Evolutionary conservation across 2,113 vertebrate genomes (phyloP), one percentile per base, ranked within the genome.

Genomic region (Barbus barbus): DNA sequence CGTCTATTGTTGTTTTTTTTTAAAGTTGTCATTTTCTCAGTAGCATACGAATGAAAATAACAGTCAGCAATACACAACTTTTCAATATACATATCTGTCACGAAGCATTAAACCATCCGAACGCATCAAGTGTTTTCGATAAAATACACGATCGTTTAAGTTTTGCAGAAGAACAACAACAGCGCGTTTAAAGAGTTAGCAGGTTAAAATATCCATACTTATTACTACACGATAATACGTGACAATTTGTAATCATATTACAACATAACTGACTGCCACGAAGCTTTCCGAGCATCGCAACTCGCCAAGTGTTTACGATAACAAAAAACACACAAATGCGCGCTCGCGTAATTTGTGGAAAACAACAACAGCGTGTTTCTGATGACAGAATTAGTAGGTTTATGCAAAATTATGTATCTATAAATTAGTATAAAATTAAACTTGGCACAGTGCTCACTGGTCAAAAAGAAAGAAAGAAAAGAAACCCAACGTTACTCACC

Each of bases 401-500:
- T 48, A 48, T 3, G 41, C 5, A 9, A 28, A 9, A 48, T 14
- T 2, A 26, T 3, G 3, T 2, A 44, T 44, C 1, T 44, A 12
- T 44, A 12, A 44, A 18, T 24, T 44, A 2, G 1, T 51, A 33
- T 51, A 12, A 14, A 63, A 77, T 4, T 36, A 16, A 46, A 28
- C 5, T 33, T 20, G 7, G n/a, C 41, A 58, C n/a, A n/a, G n/a
- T n/a, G n/a, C n/a, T n/a, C n/a, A n/a, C n/a, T n/a, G n/a, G n/a
- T n/a, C n/a, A n/a, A n/a, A n/a, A n/a, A n/a, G n/a, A n/a, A n/a
- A n/a, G n/a, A n/a, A n/a, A n/a, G n/a, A n/a, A n/a, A n/a, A n/a
- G n/a, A n/a, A n/a, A n/a, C n/a, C n/a, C n/a, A n/a, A n/a, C 22
- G 78, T 83, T 83, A 91, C 90, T 87, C 9, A 92, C 89, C 90